These are phyloP conservation scores for Pycnomerus fuliginosus DNA, from an alignment of 2,888 invertebrate genomes.

Conservation along the genomic window DNA sequence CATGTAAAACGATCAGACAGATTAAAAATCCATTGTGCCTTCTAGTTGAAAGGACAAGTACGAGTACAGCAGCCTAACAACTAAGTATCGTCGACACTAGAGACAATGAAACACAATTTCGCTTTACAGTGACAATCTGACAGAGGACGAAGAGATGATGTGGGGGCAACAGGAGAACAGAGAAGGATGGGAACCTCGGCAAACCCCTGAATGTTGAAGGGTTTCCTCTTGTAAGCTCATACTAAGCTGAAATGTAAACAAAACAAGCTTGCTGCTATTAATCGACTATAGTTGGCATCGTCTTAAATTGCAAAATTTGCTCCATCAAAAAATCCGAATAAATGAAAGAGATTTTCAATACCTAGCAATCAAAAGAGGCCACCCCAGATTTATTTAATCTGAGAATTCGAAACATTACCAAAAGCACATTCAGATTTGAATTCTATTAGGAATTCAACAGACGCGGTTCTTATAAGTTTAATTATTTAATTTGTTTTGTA, in stretches of 20 bases:
- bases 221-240: constrained; percentile 28
- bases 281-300: constrained; percentile 27
- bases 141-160: constrained; percentile 24
- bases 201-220: constrained; percentile 26
- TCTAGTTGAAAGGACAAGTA: constrained; percentile 14
- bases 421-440: background rate
- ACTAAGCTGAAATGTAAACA: constrained; percentile 30
- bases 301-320: constrained; percentile 29
- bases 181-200: constrained; percentile 18
- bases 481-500: constrained; percentile 8
- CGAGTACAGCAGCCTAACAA: constrained; percentile 19
- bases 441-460: constrained; percentile 1
- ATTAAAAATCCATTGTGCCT: constrained; percentile 22
- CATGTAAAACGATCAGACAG: too few relatives aligned
- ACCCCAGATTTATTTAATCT: background rate
- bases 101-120: constrained; percentile 32
- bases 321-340: constrained; percentile 25
- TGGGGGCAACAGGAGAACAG: constrained; percentile 15
- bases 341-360: constrained; percentile 22
- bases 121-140: constrained; percentile 30
- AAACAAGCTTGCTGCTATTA: constrained; percentile 29
- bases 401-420: background rate
- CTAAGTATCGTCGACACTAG: constrained; percentile 27
- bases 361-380: background rate
- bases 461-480: constrained; percentile 5